Percentiles rank a stretch among this genome's conserved stretches.
Conservation (phyloP, 1,140 invertebrate species). For the Drosophila obscura region DNA sequence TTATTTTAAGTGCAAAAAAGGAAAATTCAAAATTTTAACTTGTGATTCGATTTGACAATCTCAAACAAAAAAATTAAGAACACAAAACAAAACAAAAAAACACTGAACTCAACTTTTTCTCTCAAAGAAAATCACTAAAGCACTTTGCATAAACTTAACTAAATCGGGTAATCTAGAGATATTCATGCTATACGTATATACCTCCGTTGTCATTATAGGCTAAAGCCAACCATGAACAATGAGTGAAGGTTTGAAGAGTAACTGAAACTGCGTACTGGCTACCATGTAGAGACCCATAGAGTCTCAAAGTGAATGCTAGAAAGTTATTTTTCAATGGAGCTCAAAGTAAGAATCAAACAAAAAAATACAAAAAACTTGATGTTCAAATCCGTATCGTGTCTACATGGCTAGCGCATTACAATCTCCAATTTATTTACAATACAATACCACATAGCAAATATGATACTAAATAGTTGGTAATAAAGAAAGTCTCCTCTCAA, state of each 20-base stretch:
- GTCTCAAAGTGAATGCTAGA: too few relatives aligned
- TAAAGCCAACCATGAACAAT: conserved; percentile 36
- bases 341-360: conserved; percentile 1
- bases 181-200: conserved; percentile 53
- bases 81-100: conserved; percentile 25
- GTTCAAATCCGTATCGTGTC: too few relatives aligned
- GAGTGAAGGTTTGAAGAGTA: conserved; percentile 7
- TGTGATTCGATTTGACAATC: conserved; percentile 84
- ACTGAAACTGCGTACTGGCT: neutral
- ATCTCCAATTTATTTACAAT: too few relatives aligned
- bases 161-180: conserved; percentile 38
- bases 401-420: too few relatives aligned
- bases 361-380: too few relatives aligned
- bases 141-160: conserved; percentile 73
- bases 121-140: conserved; percentile 20
- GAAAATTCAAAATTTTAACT: conserved; percentile 71
- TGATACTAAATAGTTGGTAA: too few relatives aligned
- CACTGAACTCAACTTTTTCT: conserved; percentile 4
- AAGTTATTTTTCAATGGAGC: conserved; percentile 18
- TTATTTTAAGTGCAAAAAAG: conserved; percentile 31
- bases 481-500: too few relatives aligned
- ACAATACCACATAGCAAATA: too few relatives aligned
- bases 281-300: too few relatives aligned
- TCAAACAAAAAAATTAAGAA: conserved; percentile 41
- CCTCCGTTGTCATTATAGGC: conserved; percentile 40